Conservation (phyloP, 2,113 vertebrate species). For the Loxodonta africana region DNA sequence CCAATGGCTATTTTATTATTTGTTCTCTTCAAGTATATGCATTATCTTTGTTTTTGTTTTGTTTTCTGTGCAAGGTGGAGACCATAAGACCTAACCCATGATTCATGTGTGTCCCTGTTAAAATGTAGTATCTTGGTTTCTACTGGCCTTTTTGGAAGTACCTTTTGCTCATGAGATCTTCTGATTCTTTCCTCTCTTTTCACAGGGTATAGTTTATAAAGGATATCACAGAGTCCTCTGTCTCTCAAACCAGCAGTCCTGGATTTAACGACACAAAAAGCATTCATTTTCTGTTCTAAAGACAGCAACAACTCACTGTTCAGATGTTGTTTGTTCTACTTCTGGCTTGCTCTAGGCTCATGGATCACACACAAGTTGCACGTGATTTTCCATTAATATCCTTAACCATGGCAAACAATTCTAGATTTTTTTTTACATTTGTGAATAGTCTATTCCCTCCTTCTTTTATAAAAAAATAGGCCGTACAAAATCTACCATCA, state of each 20-base stretch:
- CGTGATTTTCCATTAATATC: slow-evolving; percentile 55
- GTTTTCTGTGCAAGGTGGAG: slow-evolving; percentile 5
- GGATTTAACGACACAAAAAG: background rate
- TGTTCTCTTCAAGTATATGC: background rate
- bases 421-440: slow-evolving; percentile 14
- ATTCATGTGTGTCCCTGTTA: background rate
- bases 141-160: background rate
- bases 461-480: slow-evolving; percentile 38
- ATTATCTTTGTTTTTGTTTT: slow-evolving; percentile 43
- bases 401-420: background rate
- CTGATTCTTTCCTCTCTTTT: background rate
- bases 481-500: background rate
- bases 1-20: background rate
- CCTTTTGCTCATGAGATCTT: background rate
- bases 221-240: background rate
- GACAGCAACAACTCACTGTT: slow-evolving; percentile 23
- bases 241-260: slow-evolving; percentile 5
- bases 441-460: background rate
- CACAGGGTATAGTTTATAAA: background rate
- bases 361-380: background rate
- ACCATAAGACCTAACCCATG: background rate
- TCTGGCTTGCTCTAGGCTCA: background rate
- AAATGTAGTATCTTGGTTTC: slow-evolving; percentile 9
- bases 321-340: slow-evolving; percentile 43
- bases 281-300: slow-evolving; percentile 39